These are phyloP conservation scores for Toxotes lorentzi DNA, from an alignment of 2,797 vertebrate species.

Conservation along the genomic window DNA sequence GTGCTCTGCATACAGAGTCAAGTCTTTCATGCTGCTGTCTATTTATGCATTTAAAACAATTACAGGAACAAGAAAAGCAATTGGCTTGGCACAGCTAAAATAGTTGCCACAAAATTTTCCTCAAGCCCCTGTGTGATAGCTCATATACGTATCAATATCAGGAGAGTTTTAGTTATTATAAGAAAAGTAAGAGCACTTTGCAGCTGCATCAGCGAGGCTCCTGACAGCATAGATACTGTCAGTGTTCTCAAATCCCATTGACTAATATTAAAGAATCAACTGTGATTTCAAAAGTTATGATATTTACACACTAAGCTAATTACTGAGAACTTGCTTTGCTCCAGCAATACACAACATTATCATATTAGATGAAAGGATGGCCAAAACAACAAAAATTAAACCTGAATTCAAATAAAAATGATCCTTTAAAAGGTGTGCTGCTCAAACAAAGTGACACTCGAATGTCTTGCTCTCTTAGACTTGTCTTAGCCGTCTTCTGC, in stretches of 20 bases:
- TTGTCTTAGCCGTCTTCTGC: conserved; percentile 24
- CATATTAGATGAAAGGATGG: neutral
- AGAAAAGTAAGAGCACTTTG: neutral
- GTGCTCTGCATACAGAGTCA: neutral
- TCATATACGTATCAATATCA: neutral
- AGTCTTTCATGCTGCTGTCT: neutral
- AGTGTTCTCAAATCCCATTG: neutral
- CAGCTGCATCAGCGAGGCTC: neutral
- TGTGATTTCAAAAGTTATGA: neutral
- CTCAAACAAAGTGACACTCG: neutral
- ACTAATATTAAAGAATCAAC: neutral
- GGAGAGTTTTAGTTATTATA: neutral
- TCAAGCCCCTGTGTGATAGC: neutral
- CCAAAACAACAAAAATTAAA: neutral
- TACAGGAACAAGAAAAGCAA: conserved; percentile 25
- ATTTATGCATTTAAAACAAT: conserved; percentile 18
- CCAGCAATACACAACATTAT: neutral
- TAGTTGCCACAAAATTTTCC: neutral
- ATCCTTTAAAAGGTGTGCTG: neutral
- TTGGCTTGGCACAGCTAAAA: neutral
- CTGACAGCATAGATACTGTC: neutral
- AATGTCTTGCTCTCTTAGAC: conserved; percentile 17
- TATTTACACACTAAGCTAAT: neutral
- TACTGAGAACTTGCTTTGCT: neutral
- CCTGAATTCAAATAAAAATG: neutral